Evolutionary conservation across 1,140 invertebrate genomes (phyloP).

Genomic region (Macrosteles quadrilineatus): DNA sequence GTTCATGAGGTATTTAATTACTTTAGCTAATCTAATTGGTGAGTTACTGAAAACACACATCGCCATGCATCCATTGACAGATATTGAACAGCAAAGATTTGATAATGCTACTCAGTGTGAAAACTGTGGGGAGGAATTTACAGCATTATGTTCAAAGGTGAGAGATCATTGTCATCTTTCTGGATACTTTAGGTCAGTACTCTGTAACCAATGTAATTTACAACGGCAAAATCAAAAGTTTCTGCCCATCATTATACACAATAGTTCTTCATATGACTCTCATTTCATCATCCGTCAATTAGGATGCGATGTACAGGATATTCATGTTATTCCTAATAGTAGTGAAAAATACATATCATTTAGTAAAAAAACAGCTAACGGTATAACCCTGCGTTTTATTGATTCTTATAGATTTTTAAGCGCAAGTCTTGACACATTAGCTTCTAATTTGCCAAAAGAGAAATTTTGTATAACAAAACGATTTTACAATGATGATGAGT

Average conservation of each 20-base stretch:
- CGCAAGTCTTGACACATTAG: slow-evolving; percentile 3
- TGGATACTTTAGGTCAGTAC: slow-evolving; percentile 4
- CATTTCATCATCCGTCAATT: slow-evolving; percentile 29
- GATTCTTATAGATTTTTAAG: slow-evolving; percentile 27
- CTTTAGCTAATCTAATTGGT: neutral
- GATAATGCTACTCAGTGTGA: slow-evolving; percentile 1
- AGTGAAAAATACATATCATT: slow-evolving; percentile 31
- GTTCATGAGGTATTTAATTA: slow-evolving; percentile 15
- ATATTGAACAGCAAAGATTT: neutral
- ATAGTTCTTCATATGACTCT: slow-evolving; percentile 22
- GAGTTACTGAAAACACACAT: neutral
- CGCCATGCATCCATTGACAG: neutral
- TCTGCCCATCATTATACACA: slow-evolving; percentile 21
- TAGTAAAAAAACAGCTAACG: slow-evolving; percentile 18
- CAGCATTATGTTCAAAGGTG: neutral
- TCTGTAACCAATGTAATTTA: slow-evolving; percentile 24
- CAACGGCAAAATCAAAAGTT: slow-evolving; percentile 18
- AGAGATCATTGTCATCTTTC: slow-evolving; percentile 26
- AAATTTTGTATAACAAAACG: slow-evolving; percentile 16
- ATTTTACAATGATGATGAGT: slow-evolving; percentile 30
- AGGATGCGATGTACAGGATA: slow-evolving; percentile 11
- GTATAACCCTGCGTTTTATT: slow-evolving; percentile 25
- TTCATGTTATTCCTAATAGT: slow-evolving; percentile 23
- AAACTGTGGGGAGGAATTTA: slow-evolving; percentile 9
- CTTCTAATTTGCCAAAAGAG: slow-evolving; percentile 6